Evolutionary conservation across 2,888 invertebrate species (phyloP), one percentile per base, ranked within the genome.

Genomic region (Alloscopus bannaensis): DNA sequence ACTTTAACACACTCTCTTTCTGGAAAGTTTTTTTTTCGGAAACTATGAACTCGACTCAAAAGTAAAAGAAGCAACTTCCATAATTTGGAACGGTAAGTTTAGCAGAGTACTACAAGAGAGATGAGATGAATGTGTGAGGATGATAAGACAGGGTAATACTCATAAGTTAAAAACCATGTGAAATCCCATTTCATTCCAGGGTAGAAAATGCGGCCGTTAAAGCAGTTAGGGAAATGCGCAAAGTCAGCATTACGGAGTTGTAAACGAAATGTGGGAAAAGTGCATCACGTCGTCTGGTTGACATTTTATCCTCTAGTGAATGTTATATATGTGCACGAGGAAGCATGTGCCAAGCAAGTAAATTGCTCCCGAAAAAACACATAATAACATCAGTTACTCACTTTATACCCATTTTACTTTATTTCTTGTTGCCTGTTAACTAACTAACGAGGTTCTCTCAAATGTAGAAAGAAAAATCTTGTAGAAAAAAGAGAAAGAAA

Each of bases 281-380:
- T 76, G 76, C 76, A 76, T 76, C 76, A 76, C 62, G 76, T 76
- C 76, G 76, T 76, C 68, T 76, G 76, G 60, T 69, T 76, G 76
- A 76, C 76, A 69, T 60, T 76, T 76, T 69, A 76, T 76, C 52
- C 68, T 76, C 62, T 69, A 13, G 66, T 68, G 76, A 76, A 76
- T 76, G 76, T 69, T 68, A 75, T 66, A 62, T 68, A 60, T 69
- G 76, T 47, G 52, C 20, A 42, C 36, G 52, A 68, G 76, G 68
- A 69, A 62, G 76, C 76, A 76, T 76, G 76, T 76, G 76, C 76
- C 75, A 75, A 52, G 76, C 62, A 52, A 60, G 68, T 76, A 69
- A 76, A 76, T 76, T 76, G 68, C 68, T 18, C 6, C 50, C 20
- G 50, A 64, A 76, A 75, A 76, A 69, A 59, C n/a, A 42, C 68